phyloP scores from a whole-genome alignment of 2,113 vertebrate species.

The Platanista minor region DNA sequence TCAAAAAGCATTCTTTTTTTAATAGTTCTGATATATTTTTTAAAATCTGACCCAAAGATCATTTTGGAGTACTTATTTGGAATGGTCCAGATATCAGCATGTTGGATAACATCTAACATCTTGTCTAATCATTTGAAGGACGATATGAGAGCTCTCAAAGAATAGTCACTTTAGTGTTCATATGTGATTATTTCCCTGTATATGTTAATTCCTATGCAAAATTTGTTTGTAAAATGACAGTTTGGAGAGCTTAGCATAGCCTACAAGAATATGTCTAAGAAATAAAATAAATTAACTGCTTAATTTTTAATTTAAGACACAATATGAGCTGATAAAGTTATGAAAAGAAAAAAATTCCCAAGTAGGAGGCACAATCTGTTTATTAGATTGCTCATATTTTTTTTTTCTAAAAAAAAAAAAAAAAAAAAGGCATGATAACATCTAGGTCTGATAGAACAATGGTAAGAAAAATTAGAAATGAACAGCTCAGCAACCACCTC shows the following conservation, averaged over 20 bases:
- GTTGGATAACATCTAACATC: not conserved
- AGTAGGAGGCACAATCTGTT: conserved; percentile 47
- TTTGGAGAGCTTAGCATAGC: not conserved
- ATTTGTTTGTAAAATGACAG: not conserved
- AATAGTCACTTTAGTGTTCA: not conserved
- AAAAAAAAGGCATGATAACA: not conserved
- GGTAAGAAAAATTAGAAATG: not conserved
- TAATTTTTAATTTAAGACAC: conserved; percentile 39
- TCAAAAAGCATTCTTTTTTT: not conserved
- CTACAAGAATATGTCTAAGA: not conserved
- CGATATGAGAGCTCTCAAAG: not conserved
- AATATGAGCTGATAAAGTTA: conserved; percentile 30
- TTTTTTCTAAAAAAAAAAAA: not conserved
- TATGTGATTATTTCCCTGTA: not conserved
- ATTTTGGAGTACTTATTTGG: not conserved
- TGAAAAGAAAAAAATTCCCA: not conserved
- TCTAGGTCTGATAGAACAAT: not conserved
- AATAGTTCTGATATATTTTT: not conserved
- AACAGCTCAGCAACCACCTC: not conserved
- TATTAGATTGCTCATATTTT: conserved; percentile 33
- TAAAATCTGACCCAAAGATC: not conserved
- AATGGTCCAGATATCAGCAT: not conserved
- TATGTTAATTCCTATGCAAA: not conserved
- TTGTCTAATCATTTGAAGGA: not conserved
- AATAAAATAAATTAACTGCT: not conserved